phyloP scores from a whole-genome alignment of 2,888 invertebrate species.

The Erebia aethiops region DNA sequence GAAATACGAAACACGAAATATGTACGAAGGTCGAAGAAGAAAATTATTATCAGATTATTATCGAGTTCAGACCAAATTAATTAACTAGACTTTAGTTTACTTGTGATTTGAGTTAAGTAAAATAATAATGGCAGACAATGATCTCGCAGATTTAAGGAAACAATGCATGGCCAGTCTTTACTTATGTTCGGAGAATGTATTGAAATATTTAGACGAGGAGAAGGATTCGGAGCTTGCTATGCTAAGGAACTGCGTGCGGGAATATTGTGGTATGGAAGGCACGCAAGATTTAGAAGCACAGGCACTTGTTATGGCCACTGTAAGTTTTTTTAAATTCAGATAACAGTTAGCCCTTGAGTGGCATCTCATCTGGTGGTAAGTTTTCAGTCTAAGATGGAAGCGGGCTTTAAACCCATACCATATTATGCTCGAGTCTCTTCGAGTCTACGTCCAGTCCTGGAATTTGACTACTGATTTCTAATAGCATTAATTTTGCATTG shows the following conservation, averaged over 20 bases:
- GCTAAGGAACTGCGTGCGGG: conserved; percentile 58
- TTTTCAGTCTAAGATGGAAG: no score
- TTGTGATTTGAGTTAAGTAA: background rate
- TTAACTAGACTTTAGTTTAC: background rate
- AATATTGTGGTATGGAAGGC: conserved; percentile 66
- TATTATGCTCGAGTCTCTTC: no score
- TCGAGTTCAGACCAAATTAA: no score
- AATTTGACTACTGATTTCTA: no score
- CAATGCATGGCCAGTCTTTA: conserved; percentile 69
- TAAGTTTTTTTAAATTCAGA: conserved; percentile 9
- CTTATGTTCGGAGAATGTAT: conserved; percentile 66
- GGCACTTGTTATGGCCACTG: conserved; percentile 61
- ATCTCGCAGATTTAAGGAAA: conserved; percentile 64
- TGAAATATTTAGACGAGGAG: conserved; percentile 66
- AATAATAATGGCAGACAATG: conserved; percentile 49
- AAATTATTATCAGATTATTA: no score
- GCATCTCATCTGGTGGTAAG: no score
- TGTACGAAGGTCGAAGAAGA: no score
- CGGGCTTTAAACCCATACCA: no score
- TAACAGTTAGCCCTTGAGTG: no score
- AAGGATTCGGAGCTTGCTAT: conserved; percentile 61
- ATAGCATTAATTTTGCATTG: no score
- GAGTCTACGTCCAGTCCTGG: no score
- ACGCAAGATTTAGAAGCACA: conserved; percentile 63
- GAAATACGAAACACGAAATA: no score